Base-by-base conservation (phyloP, 2,888 invertebrate genomes). In the Drosophila borborema region DNA sequence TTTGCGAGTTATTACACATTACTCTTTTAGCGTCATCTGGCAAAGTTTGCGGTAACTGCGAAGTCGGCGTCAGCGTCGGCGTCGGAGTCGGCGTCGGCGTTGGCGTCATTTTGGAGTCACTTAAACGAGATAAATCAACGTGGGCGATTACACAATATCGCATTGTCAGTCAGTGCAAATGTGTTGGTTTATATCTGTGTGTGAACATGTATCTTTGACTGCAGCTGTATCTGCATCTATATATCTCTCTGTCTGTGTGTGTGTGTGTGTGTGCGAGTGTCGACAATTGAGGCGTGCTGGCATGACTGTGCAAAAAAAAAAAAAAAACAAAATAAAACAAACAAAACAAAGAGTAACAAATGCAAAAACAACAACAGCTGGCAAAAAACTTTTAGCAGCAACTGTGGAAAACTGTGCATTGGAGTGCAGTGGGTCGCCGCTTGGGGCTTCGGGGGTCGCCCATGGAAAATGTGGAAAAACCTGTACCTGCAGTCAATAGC, bases 41-140 rank as follows among this genome's bases (percentile, higher is more conserved):
- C 79, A 41, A n/a, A 28, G 55, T n/a, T 10, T 82, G 72, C 14
- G 12, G 14, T 38, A 14, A 38, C 34, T 34, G 34, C 34, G 9
- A 34, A 69, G 62, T 38, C 68, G 23, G 18, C 16, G 55, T 45
- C 64, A 62, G 51, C 71, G 62, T 38, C 69, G 23, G 23, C 16
- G 55, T 41, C 61, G 62, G 51, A 69, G 62, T 38, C 69, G 23
- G 23, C 16, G 55, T 41, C 61, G 62, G 54, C 65, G 67, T 63
- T 59, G 67, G 51, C 74, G 56, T 67, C 54, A 64, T 41, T 82
- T 87, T 82, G 83, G 74, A 87, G 84, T 86, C 86, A 81, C 82
- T 86, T 86, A 86, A 86, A 86, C 86, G 80, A 86, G 88, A 86
- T 86, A 86, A 86, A 86, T 86, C 86, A 86, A 86, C 86, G 86